phyloP scores from a whole-genome alignment of 2,797 vertebrate genomes.

The Brachyrhaphis roseni region DNA sequence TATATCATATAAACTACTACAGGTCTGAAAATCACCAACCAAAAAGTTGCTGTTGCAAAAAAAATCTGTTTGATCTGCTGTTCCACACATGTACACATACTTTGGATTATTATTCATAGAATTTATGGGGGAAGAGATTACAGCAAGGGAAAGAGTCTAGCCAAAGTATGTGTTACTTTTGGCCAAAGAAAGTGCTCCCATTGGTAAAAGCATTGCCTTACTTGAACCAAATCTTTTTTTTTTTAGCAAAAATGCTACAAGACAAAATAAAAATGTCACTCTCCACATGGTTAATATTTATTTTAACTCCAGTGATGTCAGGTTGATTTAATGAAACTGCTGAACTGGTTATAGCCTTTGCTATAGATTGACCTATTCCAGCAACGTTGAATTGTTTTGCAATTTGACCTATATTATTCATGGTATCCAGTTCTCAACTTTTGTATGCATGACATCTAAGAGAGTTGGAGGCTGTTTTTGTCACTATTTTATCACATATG shows the following conservation, averaged over 20 bases:
- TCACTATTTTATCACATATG: constrained; percentile 40
- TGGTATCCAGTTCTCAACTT: constrained; percentile 31
- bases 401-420: constrained; percentile 39
- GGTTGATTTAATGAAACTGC: constrained; percentile 44
- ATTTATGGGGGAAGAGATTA: constrained; percentile 23
- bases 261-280: constrained; percentile 32
- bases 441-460: constrained; percentile 45
- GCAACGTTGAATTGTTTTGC: constrained; percentile 24
- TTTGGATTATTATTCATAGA: constrained; percentile 33
- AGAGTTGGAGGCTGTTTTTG: constrained; percentile 52
- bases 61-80: background rate
- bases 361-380: constrained; percentile 14
- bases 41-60: background rate
- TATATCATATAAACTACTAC: background rate
- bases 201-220: constrained; percentile 44
- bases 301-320: constrained; percentile 38
- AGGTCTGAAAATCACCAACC: background rate
- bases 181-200: background rate
- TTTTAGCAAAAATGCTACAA: background rate
- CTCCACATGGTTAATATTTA: constrained; percentile 47
- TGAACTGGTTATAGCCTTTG: constrained; percentile 22
- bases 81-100: constrained; percentile 26
- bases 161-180: constrained; percentile 49
- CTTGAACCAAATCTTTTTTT: constrained; percentile 61
- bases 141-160: constrained; percentile 15